Conservation (phyloP, 2,888 invertebrate species). For the Drosophila greeni region DNA sequence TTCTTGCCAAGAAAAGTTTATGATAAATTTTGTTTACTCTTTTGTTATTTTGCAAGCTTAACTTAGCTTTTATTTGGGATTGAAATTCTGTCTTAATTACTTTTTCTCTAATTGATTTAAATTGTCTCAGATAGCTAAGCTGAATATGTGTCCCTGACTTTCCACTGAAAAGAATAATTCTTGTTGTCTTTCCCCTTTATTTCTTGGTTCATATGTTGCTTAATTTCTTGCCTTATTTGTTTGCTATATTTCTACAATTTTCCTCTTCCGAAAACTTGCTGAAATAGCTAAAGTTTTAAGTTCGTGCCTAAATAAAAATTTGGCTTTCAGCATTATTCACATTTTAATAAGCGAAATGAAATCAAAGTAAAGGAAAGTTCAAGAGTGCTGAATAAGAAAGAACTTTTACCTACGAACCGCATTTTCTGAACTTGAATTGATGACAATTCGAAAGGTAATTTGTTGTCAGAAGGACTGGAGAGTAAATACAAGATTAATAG, state of each 20-base stretch:
- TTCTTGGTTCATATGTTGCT: neutral
- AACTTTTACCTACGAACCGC: neutral
- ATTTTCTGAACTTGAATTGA: neutral
- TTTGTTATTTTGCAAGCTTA: neutral
- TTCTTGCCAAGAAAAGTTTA: slow-evolving; percentile 2
- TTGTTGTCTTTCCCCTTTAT: neutral
- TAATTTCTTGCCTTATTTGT: no score
- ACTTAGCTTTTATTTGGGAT: neutral
- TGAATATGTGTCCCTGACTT: neutral
- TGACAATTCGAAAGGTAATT: slow-evolving; percentile 10
- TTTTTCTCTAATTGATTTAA: slow-evolving; percentile 5
- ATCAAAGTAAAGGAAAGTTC: neutral
- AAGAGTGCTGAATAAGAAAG: neutral
- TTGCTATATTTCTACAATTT: neutral
- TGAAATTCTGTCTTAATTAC: slow-evolving; percentile 3
- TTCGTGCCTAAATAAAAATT: slow-evolving; percentile 8
- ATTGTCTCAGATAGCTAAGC: slow-evolving; percentile 4
- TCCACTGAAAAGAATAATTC: slow-evolving; percentile 4
- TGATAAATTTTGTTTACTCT: slow-evolving; percentile 5
- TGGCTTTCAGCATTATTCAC: slow-evolving; percentile 2
- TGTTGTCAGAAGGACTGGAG: neutral
- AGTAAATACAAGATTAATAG: slow-evolving; percentile 26
- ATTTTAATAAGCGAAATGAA: slow-evolving; percentile 7
- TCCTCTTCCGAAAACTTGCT: neutral
- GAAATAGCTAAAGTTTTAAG: slow-evolving; percentile 9